Conservation (phyloP, 2,113 vertebrate genomes). For the Xyrauchen texanus region DNA sequence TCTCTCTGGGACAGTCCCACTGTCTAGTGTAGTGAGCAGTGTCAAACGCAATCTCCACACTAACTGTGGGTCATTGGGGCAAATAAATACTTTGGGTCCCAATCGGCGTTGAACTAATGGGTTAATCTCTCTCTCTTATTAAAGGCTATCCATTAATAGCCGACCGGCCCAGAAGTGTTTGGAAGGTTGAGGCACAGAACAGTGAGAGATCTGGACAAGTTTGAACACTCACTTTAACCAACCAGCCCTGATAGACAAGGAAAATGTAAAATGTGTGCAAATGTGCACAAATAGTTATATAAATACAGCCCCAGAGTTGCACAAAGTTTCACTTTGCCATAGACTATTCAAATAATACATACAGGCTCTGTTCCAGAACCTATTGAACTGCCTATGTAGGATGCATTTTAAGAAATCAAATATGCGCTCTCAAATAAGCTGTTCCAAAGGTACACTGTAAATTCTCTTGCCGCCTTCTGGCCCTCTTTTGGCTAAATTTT, state of each 20-base stretch:
- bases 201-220: conserved; percentile 46
- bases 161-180: conserved; percentile 45
- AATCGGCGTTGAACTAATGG: conserved; percentile 56
- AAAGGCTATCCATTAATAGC: conserved; percentile 59
- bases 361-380: too few relatives aligned
- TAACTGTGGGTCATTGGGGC: conserved; percentile 60
- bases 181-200: conserved; percentile 42
- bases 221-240: conserved; percentile 35
- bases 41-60: conserved; percentile 41
- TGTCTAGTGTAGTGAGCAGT: not conserved
- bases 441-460: too few relatives aligned
- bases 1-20: too few relatives aligned
- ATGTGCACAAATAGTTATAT: not conserved
- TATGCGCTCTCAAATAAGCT: too few relatives aligned
- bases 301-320: not conserved
- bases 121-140: conserved; percentile 61
- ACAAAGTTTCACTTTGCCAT: not conserved
- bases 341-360: not conserved
- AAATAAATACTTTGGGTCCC: conserved; percentile 60
- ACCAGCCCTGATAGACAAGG: conserved; percentile 37
- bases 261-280: not conserved
- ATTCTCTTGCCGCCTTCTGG: too few relatives aligned
- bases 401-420: too few relatives aligned
- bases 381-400: too few relatives aligned
- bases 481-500: too few relatives aligned